phyloP scores from a whole-genome alignment of 92 coral and sea anemone species.

The Metridium senile region DNA sequence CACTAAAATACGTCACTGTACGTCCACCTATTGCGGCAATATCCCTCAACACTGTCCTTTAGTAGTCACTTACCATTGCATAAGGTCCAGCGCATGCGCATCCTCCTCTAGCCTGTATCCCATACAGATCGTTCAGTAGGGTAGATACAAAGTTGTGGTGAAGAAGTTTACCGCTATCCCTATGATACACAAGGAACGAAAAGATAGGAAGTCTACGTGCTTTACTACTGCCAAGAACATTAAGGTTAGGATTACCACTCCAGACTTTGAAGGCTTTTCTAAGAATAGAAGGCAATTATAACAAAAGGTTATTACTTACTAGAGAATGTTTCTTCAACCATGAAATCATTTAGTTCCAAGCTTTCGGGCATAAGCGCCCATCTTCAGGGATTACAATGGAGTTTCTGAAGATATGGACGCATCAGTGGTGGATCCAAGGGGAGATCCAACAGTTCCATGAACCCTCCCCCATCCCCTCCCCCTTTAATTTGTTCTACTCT shows the following conservation, averaged over 20 bases:
- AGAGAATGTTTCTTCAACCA: too few relatives aligned
- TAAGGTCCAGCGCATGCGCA: constrained; percentile 94
- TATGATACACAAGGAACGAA: constrained; percentile 68
- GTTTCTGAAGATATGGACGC: too few relatives aligned
- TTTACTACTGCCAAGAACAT: constrained; percentile 57
- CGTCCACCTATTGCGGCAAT: too few relatives aligned
- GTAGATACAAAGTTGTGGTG: constrained; percentile 86
- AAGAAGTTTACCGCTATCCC: constrained; percentile 73
- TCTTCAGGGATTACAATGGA: too few relatives aligned
- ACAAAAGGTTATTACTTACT: too few relatives aligned
- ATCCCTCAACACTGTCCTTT: neutral
- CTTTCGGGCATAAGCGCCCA: too few relatives aligned
- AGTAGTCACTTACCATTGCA: constrained; percentile 51
- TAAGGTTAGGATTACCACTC: constrained; percentile 50
- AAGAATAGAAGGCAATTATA: neutral
- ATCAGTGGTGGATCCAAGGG: too few relatives aligned
- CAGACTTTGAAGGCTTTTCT: constrained; percentile 71
- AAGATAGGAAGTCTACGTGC: constrained; percentile 79
- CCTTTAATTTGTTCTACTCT: too few relatives aligned
- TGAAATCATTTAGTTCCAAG: too few relatives aligned
- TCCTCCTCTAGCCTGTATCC: constrained; percentile 84
- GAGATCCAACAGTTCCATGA: too few relatives aligned
- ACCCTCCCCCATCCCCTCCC: too few relatives aligned
- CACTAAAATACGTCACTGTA: too few relatives aligned
- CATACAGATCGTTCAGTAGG: constrained; percentile 76